These are phyloP conservation scores for Trimorus sp. DNA, from an alignment of 2,888 invertebrate genomes.

Conservation along the genomic window DNA sequence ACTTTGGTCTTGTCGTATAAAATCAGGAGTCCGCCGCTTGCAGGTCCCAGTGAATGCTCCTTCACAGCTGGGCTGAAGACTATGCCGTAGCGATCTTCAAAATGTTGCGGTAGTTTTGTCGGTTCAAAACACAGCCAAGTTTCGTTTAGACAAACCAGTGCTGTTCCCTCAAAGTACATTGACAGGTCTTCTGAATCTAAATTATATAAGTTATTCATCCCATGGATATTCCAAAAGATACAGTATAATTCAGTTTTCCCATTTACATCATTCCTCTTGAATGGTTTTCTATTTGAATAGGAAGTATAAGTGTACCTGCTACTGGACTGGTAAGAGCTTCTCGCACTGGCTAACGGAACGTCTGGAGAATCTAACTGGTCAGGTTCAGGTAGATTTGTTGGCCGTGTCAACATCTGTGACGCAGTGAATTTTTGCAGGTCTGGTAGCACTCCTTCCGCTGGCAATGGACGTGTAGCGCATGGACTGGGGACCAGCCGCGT, in stretches of 20 bases:
- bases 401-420: too few species aligned
- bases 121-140: slow-evolving; percentile 3
- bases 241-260: background rate
- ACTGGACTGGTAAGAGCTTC: too few species aligned
- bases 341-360: too few species aligned
- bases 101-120: background rate
- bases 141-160: slow-evolving; percentile 10
- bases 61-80: slow-evolving; percentile 11
- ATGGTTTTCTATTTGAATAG: too few species aligned
- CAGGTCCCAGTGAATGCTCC: slow-evolving; percentile 9
- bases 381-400: too few species aligned
- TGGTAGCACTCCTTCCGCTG: too few species aligned
- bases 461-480: too few species aligned
- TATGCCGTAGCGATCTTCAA: background rate
- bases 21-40: slow-evolving; percentile 13
- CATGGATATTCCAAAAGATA: slow-evolving; percentile 26
- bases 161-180: background rate
- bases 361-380: too few species aligned
- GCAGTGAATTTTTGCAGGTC: too few species aligned
- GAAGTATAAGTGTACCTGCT: too few species aligned
- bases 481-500: too few species aligned
- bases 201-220: slow-evolving; percentile 20
- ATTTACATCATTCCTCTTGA: too few species aligned
- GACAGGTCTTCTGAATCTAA: slow-evolving; percentile 4
- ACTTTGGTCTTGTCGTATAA: background rate